Percentiles rank a stretch among this genome's conserved stretches.
phyloP scores from a whole-genome alignment of 2,888 invertebrate species.

The Pantelozetes paolii region DNA sequence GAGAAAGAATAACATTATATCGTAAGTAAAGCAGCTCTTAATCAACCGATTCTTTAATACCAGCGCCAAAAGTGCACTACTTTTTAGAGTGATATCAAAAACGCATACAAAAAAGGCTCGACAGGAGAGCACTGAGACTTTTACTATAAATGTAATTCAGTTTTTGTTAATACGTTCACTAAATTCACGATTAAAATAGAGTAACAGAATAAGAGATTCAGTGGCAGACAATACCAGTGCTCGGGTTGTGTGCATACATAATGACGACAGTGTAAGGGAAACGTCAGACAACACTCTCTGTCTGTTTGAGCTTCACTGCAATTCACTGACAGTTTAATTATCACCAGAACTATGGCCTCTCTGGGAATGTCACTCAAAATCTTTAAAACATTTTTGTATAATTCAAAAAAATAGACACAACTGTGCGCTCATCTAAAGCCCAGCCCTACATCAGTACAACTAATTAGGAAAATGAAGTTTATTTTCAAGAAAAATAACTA shows the following conservation, averaged over 20 bases:
- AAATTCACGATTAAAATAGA: constrained; percentile 34
- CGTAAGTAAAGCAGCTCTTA: constrained; percentile 26
- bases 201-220: constrained; percentile 1
- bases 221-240: constrained; percentile 6
- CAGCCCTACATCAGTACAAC: constrained; percentile 20
- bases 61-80: constrained; percentile 16
- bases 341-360: constrained; percentile 5
- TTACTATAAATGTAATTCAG: constrained; percentile 32
- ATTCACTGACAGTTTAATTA: constrained; percentile 35
- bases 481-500: constrained; percentile 19
- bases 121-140: constrained; percentile 25
- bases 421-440: constrained; percentile 7
- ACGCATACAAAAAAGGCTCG: constrained; percentile 27
- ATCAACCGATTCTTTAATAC: constrained; percentile 9
- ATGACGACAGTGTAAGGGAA: constrained; percentile 8
- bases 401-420: neutral
- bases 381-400: constrained; percentile 8
- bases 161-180: constrained; percentile 31
- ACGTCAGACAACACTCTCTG: constrained; percentile 2
- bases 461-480: constrained; percentile 33
- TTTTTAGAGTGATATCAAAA: constrained; percentile 22
- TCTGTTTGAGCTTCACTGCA: constrained; percentile 17
- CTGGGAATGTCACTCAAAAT: constrained; percentile 33
- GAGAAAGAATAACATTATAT: constrained; percentile 11
- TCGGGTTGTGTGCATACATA: constrained; percentile 27